Conservation (phyloP, 2,113 vertebrate genomes). For the Chloropsis cyanopogon region DNA sequence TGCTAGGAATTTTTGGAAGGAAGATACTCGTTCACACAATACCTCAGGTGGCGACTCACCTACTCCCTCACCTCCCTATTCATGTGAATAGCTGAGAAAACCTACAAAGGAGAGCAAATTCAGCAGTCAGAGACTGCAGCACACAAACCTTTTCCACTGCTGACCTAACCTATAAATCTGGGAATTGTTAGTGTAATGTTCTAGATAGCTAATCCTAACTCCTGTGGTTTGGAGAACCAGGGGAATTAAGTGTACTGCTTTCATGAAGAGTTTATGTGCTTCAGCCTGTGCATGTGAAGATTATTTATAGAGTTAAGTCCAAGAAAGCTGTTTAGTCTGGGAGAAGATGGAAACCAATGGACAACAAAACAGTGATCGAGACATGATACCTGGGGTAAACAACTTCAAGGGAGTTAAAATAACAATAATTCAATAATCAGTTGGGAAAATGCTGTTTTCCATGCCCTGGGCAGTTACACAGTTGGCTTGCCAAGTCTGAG, state of each 20-base stretch:
- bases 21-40: background rate
- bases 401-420: constrained; percentile 36
- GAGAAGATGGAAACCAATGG: background rate
- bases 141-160: background rate
- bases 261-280: background rate
- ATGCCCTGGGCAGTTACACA: background rate
- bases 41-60: background rate
- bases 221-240: background rate
- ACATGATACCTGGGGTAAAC: constrained; percentile 47
- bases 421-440: constrained; percentile 9
- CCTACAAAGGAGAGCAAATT: background rate
- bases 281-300: background rate
- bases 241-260: background rate
- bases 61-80: background rate
- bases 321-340: constrained; percentile 42
- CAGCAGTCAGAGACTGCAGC: background rate
- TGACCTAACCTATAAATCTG: background rate
- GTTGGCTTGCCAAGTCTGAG: constrained; percentile 27
- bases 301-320: constrained; percentile 11
- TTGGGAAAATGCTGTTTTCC: constrained; percentile 18
- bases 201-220: background rate
- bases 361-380: background rate
- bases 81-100: background rate
- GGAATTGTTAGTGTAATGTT: background rate
- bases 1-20: background rate